phyloP scores from a whole-genome alignment of 30 jellyfish, hydroid and myxozoan species.

The Hydractinia echinata region DNA sequence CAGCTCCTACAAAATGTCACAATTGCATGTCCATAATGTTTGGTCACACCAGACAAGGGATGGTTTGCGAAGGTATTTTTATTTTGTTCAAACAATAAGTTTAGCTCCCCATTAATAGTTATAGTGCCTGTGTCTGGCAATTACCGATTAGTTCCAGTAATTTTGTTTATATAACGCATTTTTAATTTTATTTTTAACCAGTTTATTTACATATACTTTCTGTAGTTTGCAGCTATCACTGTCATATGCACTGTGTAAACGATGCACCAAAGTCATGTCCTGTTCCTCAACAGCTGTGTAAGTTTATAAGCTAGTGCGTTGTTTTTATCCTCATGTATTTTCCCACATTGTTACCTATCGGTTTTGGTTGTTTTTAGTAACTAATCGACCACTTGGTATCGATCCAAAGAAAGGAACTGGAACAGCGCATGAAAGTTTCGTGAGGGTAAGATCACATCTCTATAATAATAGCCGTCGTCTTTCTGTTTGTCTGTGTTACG shows the following conservation, averaged over 20 bases:
- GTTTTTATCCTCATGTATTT: too few species aligned
- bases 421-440: conserved; percentile 84
- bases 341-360: background rate
- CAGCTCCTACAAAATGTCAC: conserved; percentile 89
- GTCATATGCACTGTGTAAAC: conserved; percentile 69
- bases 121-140: too few species aligned
- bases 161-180: too few species aligned
- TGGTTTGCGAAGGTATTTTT: conserved; percentile 62
- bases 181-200: too few species aligned
- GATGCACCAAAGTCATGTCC: conserved; percentile 89
- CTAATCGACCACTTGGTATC: conserved; percentile 87
- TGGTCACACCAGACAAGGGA: conserved; percentile 87
- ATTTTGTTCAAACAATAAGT: too few species aligned
- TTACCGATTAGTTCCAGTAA: too few species aligned
- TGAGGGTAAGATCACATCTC: conserved; percentile 48
- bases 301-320: background rate
- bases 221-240: conserved; percentile 66
- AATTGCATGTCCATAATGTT: conserved; percentile 79
- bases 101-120: too few species aligned
- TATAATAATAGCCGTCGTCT: too few species aligned
- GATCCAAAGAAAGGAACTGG: conserved; percentile 93
- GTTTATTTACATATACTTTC: background rate
- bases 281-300: conserved; percentile 73
- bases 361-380: conserved; percentile 31
- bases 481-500: too few species aligned